Conservation (phyloP, 1,140 invertebrate genomes). For the Chlorops oryzae region DNA sequence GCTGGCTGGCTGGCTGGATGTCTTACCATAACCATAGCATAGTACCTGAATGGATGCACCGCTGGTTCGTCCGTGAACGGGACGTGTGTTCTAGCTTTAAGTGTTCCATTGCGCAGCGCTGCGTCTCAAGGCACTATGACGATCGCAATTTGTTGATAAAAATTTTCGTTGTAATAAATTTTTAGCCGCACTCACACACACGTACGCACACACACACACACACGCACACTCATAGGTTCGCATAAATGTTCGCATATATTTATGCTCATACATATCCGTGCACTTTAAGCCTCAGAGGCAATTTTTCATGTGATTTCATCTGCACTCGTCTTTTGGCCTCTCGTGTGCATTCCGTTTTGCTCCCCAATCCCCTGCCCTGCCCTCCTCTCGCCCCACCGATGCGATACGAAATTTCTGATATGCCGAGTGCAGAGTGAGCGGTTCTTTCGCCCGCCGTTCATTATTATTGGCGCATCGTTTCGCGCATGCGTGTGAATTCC, state of each 20-base stretch:
- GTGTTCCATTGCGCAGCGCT: no score
- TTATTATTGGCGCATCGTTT: slow-evolving; percentile 4
- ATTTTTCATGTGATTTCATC: slow-evolving; percentile 47
- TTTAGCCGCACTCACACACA: slow-evolving; percentile 21
- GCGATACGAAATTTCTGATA: slow-evolving; percentile 45
- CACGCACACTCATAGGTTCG: slow-evolving; percentile 39
- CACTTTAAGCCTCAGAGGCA: slow-evolving; percentile 31
- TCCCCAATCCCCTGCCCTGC: not conserved
- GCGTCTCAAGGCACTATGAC: no score
- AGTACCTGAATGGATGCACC: no score
- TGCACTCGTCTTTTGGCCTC: slow-evolving; percentile 19
- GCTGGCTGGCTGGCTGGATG: no score
- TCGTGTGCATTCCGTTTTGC: not conserved
- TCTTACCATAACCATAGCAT: no score
- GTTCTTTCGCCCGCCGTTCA: not conserved
- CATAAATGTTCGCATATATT: slow-evolving; percentile 40
- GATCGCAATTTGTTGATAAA: slow-evolving; percentile 48
- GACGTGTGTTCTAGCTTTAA: no score
- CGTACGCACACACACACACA: slow-evolving; percentile 44
- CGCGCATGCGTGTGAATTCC: slow-evolving; percentile 43
- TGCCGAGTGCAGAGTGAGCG: slow-evolving; percentile 8
- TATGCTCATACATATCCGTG: slow-evolving; percentile 41
- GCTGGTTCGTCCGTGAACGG: no score
- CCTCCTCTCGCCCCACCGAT: no score
- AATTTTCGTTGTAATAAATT: slow-evolving; percentile 46